phyloP scores from a whole-genome alignment of 2,113 vertebrate species.

The Eurypyga helias region DNA sequence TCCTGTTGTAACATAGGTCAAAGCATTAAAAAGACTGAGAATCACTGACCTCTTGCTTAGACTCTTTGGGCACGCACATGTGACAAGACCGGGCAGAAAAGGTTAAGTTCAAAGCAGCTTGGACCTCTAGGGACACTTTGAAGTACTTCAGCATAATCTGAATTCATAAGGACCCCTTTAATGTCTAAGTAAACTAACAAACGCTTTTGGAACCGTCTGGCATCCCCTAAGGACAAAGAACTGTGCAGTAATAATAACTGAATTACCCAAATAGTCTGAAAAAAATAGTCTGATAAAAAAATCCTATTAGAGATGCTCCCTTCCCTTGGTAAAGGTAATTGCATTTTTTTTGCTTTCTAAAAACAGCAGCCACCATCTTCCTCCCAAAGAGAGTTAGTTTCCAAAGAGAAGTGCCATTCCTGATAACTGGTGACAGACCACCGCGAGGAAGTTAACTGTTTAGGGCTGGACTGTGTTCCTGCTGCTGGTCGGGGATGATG shows the following conservation, averaged over 20 bases:
- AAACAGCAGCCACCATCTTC: conserved; percentile 11
- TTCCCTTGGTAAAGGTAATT: conserved; percentile 35
- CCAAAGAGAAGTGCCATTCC: conserved; percentile 2
- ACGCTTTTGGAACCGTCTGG: conserved; percentile 15
- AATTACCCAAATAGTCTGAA: conserved; percentile 54
- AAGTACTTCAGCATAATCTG: conserved; percentile 57
- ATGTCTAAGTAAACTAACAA: conserved; percentile 68
- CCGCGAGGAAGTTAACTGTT: not conserved
- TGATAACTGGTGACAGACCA: not conserved
- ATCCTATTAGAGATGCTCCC: conserved; percentile 1
- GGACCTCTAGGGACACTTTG: conserved; percentile 58
- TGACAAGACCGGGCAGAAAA: conserved; percentile 36
- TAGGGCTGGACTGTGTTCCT: not conserved
- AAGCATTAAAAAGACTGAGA: conserved; percentile 42
- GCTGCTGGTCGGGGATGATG: accelerated
- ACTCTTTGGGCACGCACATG: conserved; percentile 19
- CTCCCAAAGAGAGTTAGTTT: not conserved
- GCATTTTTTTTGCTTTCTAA: not conserved
- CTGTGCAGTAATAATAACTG: conserved; percentile 38
- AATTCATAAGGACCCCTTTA: conserved; percentile 60
- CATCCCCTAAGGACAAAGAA: conserved; percentile 42
- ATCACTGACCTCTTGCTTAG: conserved; percentile 16
- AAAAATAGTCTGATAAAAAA: conserved; percentile 38
- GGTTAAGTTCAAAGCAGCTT: conserved; percentile 59
- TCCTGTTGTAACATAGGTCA: conserved; percentile 33